Percentiles rank a stretch among this genome's conserved stretches.
Evolutionary conservation across 2,797 vertebrate species (phyloP).

Genomic region (Danio tinwini): DNA sequence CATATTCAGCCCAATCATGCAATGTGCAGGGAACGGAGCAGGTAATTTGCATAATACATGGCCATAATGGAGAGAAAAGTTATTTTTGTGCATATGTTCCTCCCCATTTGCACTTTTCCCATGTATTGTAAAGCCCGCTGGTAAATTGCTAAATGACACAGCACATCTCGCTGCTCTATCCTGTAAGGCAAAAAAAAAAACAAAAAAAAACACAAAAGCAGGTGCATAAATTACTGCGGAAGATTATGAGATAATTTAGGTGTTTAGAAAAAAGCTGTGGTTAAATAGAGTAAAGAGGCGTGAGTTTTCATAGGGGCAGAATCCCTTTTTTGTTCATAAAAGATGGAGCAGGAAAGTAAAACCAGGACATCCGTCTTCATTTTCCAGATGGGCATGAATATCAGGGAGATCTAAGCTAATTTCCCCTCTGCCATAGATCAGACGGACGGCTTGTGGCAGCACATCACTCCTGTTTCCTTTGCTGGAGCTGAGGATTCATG

Average conservation of each 20-base stretch:
- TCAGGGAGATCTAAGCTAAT: slow-evolving; percentile 42
- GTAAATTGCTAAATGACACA: slow-evolving; percentile 24
- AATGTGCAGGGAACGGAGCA: slow-evolving; percentile 44
- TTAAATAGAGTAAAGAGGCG: neutral
- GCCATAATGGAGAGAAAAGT: slow-evolving; percentile 44
- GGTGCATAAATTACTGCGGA: slow-evolving; percentile 5
- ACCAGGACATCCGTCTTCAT: slow-evolving; percentile 16
- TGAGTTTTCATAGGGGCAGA: neutral
- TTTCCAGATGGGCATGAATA: slow-evolving; percentile 51
- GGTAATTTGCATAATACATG: slow-evolving; percentile 54
- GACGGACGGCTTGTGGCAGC: slow-evolving; percentile 42
- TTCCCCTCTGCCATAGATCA: slow-evolving; percentile 48
- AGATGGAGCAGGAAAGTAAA: slow-evolving; percentile 8
- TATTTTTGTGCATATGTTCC: slow-evolving; percentile 20
- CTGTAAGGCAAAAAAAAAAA: neutral
- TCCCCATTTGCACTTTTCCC: slow-evolving; percentile 19
- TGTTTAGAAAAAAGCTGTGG: neutral
- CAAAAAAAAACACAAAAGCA: neutral
- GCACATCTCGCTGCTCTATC: neutral
- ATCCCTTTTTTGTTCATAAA: slow-evolving; percentile 18
- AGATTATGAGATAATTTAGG: slow-evolving; percentile 4
- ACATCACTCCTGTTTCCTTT: slow-evolving; percentile 38
- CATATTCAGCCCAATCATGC: slow-evolving; percentile 52
- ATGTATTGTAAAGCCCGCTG: slow-evolving; percentile 10
- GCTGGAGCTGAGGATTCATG: slow-evolving; percentile 33